A percentile compares a stretch with the other conserved stretches of the same genome.
These are phyloP conservation scores for Anguilla marmorata DNA, from an alignment of 2,797 vertebrate genomes.

Conservation along the genomic window DNA sequence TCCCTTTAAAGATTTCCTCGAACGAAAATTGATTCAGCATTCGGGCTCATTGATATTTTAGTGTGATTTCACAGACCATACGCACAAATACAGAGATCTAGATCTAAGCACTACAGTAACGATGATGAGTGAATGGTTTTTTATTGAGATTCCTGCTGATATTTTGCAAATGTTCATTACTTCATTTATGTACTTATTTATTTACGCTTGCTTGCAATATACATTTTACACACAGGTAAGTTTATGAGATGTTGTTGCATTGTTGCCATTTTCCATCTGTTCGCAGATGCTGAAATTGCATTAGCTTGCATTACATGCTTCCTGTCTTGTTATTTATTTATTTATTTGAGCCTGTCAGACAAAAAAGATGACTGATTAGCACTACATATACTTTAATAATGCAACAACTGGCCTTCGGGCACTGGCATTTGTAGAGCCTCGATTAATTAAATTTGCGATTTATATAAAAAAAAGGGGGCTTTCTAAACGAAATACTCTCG, in stretches of 20 bases:
- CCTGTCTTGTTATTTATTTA: background rate
- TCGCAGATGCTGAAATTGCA: background rate
- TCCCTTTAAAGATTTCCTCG: background rate
- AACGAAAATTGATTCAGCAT: background rate
- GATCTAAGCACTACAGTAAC: too few species aligned
- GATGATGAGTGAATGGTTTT: too few species aligned
- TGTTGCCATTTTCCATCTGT: background rate
- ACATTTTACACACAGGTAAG: background rate
- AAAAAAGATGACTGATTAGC: background rate
- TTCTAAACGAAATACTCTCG: background rate
- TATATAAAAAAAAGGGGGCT: background rate
- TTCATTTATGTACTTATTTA: background rate
- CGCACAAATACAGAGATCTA: too few species aligned
- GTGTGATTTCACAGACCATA: too few species aligned
- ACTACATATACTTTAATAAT: background rate
- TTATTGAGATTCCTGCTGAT: too few species aligned
- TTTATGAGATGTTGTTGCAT: background rate
- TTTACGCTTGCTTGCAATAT: background rate
- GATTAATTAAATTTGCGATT: background rate
- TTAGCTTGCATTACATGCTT: background rate
- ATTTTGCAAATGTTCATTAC: background rate
- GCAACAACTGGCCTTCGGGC: background rate
- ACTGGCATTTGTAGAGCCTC: background rate
- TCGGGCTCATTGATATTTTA: background rate
- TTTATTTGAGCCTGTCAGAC: background rate